Conservation (phyloP, 2,113 vertebrate genomes). For the Rhabdomys dilectus region DNA sequence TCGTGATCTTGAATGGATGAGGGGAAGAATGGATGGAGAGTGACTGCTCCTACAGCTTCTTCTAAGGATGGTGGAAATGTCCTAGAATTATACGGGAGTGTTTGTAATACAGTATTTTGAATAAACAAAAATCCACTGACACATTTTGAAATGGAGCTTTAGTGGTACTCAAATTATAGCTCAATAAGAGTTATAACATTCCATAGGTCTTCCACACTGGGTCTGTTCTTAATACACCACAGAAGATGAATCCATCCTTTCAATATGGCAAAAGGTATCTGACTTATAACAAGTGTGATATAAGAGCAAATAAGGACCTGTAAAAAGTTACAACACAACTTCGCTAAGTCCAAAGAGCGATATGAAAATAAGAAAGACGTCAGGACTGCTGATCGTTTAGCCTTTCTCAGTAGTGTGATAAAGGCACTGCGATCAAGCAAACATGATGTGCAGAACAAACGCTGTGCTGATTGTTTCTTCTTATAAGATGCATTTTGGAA, state of each 20-base stretch:
- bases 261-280: background rate
- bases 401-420: background rate
- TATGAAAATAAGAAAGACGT: background rate
- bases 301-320: background rate
- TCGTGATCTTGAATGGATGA: background rate
- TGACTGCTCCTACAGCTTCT: background rate
- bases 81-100: background rate
- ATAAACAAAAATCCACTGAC: background rate
- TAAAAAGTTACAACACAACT: conserved; percentile 3
- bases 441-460: background rate
- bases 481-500: background rate
- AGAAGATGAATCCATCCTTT: background rate
- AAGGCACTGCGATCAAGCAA: background rate
- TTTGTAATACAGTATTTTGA: background rate
- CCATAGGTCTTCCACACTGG: background rate
- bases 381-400: background rate
- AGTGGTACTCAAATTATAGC: background rate
- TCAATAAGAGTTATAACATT: background rate
- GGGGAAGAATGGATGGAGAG: background rate
- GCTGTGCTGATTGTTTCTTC: conserved; percentile 10
- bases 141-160: background rate
- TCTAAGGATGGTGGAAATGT: background rate
- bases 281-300: background rate
- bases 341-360: conserved; percentile 10
- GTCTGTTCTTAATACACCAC: background rate